Percentiles rank a stretch among this genome's conserved stretches.
Evolutionary conservation across 2,113 vertebrate species (phyloP).

Genomic region (Pipra filicauda): DNA sequence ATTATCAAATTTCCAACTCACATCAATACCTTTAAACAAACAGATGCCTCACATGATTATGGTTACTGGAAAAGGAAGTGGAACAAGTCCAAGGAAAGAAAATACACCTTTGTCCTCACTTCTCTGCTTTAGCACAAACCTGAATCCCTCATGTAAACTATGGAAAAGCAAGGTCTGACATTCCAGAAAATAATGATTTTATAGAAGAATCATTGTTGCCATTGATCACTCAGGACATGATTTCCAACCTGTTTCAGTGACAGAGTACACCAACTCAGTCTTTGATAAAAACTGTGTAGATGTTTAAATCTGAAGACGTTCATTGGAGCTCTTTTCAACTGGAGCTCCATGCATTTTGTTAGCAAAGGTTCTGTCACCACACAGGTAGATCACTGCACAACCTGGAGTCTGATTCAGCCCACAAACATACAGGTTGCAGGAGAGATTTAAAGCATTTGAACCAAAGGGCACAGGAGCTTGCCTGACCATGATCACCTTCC

Average conservation of each 20-base stretch:
- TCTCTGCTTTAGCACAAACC: not conserved
- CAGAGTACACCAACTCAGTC: not conserved
- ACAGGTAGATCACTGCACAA: not conserved
- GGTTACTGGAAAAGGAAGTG: not conserved
- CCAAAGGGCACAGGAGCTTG: not conserved
- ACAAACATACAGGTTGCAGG: not conserved
- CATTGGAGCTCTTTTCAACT: accelerated
- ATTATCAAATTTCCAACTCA: not conserved
- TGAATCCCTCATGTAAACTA: not conserved
- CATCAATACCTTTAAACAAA: not conserved
- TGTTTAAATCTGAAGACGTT: no score
- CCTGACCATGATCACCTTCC: not conserved
- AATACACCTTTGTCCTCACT: accelerated
- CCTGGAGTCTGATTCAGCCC: not conserved
- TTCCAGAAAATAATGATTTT: not conserved
- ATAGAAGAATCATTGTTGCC: not conserved
- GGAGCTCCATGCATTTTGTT: accelerated
- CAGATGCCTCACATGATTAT: accelerated
- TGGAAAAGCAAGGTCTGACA: accelerated
- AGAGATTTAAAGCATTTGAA: not conserved
- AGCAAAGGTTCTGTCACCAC: not conserved
- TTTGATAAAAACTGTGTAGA: accelerated
- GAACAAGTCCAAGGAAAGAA: not conserved
- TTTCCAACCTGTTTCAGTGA: not conserved
- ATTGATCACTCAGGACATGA: not conserved